Conservation (phyloP, 2,888 invertebrate species). For the Drosophila helvetica region DNA sequence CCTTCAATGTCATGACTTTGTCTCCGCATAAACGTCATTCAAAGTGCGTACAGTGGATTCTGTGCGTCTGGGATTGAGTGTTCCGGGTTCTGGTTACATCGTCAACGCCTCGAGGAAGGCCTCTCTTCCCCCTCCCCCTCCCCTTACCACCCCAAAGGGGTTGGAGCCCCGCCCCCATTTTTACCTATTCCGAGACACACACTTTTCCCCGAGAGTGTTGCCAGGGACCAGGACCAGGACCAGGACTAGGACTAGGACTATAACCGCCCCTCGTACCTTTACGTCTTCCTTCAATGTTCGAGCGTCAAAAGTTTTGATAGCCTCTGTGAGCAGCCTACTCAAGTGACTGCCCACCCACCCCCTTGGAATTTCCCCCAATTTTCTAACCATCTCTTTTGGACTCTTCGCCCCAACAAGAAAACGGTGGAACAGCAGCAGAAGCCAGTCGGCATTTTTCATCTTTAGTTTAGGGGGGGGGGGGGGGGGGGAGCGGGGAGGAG, state of each 20-base stretch:
- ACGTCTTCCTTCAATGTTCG: conserved; percentile 30
- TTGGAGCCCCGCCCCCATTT: conserved; percentile 20
- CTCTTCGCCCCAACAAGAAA: conserved; percentile 12
- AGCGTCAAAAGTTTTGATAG: conserved; percentile 77
- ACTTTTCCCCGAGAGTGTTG: conserved; percentile 24
- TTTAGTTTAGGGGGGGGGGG: conserved; percentile 58
- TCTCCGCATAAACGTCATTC: background rate
- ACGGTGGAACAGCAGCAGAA: conserved; percentile 5
- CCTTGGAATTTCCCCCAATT: conserved; percentile 17
- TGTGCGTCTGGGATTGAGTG: conserved; percentile 2
- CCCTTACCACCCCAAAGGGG: conserved; percentile 36
- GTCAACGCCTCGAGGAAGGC: conserved; percentile 33
- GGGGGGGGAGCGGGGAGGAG: background rate
- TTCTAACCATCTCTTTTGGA: background rate
- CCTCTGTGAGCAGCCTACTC: conserved; percentile 73
- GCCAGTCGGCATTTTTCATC: conserved; percentile 67
- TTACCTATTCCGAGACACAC: conserved; percentile 38
- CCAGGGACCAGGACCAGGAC: conserved; percentile 21
- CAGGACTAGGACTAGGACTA: background rate
- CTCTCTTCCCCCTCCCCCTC: background rate
- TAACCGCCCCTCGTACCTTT: background rate
- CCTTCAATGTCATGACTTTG: background rate
- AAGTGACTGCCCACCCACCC: conserved; percentile 29
- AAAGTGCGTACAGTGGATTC: background rate
- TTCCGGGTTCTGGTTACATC: conserved; percentile 29